Base-by-base conservation (phyloP, 2,797 vertebrate species). In the Pogonophryne albipinna region DNA sequence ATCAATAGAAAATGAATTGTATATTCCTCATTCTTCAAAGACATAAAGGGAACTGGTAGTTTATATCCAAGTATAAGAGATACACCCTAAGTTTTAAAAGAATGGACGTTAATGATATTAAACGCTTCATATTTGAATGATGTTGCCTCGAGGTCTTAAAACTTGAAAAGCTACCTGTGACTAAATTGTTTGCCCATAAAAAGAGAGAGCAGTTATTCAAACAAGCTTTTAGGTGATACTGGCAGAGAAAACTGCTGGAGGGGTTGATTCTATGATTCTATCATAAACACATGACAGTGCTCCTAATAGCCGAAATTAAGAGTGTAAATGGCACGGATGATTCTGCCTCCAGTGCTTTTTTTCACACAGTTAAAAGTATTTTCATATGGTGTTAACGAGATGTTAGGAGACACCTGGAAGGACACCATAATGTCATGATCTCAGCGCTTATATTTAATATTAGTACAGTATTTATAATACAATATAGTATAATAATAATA, bases 181-280 rank as follows among this genome's bases (percentile, higher is more conserved):
- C 45, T 69, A 27, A 56, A 57, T 64, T 73, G 66, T 75, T 83
- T 77, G 23, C 46, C 41, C 1, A 42, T 14, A 15, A n/a, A 66
- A 20, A 41, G 20, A 20, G n/a, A 23, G 17, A 58, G 68, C 64
- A n/a, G 74, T 69, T 69, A 81, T 74, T 76, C 4, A 80, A 83
- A 90, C 47, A 38, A 67, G 58, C 6, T 12, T 45, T 3, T 6
- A 49, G 34, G 20, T n/a, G 20, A 65, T 1, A 47, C 1, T n/a
- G 44, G 52, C 14, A 19, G 11, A 38, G 46, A 13, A 58, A 50
- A 65, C 2, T 3, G 52, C 83, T 6, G 1, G 20, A 61, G 66
- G 75, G 47, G 10, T 14, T 57, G 17, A 66, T 62, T 67, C n/a
- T 3, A 19, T n/a, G n/a, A 45, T 12, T 23, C n/a, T n/a, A n/a